Conservation (phyloP, 2,888 invertebrate species). For the Dysmachus trigonus region DNA sequence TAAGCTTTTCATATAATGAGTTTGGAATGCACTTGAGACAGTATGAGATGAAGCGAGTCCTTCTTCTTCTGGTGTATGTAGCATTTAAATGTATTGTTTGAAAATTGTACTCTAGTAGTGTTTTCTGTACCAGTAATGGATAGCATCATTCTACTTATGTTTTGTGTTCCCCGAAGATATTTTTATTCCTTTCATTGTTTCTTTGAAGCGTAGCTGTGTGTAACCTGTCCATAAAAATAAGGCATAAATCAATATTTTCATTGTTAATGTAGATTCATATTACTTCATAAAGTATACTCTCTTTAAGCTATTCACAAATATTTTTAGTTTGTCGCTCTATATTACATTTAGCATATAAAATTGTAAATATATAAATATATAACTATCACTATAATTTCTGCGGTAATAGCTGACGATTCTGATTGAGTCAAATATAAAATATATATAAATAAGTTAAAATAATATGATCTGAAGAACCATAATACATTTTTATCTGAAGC, state of each 20-base stretch:
- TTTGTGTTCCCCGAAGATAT: not conserved
- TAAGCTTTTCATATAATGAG: not conserved
- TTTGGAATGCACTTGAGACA: not conserved
- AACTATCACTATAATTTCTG: not conserved
- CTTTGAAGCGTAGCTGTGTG: not conserved
- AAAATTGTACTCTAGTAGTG: slow-evolving; percentile 7
- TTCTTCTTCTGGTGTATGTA: slow-evolving; percentile 7
- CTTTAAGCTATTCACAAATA: not conserved
- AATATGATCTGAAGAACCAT: no score
- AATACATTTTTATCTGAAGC: not conserved
- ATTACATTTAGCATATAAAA: not conserved
- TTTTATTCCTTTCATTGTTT: slow-evolving; percentile 4
- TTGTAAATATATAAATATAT: not conserved
- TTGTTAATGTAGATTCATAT: not conserved
- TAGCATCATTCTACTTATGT: not conserved
- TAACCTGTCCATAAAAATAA: slow-evolving; percentile 3
- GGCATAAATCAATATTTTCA: not conserved
- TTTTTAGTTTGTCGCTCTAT: not conserved
- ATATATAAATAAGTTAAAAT: not conserved
- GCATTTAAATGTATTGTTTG: slow-evolving; percentile 20
- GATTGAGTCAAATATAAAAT: not conserved
- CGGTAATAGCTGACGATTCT: not conserved
- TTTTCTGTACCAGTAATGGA: not conserved
- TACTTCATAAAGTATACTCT: not conserved
- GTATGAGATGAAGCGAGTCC: slow-evolving; percentile 14